Percentiles rank a stretch among this genome's conserved stretches.
Evolutionary conservation across 2,113 vertebrate species (phyloP).

Genomic region (Melanerpes formicivorus): DNA sequence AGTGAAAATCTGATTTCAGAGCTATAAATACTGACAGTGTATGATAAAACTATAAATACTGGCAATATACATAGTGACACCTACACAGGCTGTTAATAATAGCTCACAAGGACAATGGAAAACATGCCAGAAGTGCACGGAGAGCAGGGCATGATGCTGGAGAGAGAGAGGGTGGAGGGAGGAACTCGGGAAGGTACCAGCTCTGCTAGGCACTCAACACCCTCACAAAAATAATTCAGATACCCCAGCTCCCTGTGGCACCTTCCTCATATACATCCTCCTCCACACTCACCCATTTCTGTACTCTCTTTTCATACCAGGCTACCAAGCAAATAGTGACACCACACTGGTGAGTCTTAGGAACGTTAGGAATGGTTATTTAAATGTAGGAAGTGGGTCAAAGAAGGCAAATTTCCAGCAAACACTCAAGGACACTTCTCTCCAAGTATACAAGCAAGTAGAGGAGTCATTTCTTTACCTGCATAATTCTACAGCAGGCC

Average conservation of each 20-base stretch:
- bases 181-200: not conserved
- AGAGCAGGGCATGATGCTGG: not conserved
- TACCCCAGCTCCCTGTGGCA: not conserved
- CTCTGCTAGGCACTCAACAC: not conserved
- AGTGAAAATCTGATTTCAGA: constrained; percentile 6
- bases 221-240: not conserved
- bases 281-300: not conserved
- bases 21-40: constrained; percentile 57
- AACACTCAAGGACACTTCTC: not conserved
- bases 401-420: not conserved
- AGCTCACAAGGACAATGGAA: constrained; percentile 44
- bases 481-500: not conserved
- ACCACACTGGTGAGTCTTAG: not conserved
- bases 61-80: constrained; percentile 37
- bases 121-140: not conserved
- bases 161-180: not conserved
- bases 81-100: constrained; percentile 50
- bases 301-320: not conserved
- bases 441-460: not conserved
- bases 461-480: not conserved
- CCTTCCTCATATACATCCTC: not conserved
- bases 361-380: not conserved
- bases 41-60: constrained; percentile 61
- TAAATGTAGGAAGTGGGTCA: not conserved
- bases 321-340: not conserved